Base-by-base conservation (phyloP, 2,113 vertebrate species). In the Hyperopisus bebe region DNA sequence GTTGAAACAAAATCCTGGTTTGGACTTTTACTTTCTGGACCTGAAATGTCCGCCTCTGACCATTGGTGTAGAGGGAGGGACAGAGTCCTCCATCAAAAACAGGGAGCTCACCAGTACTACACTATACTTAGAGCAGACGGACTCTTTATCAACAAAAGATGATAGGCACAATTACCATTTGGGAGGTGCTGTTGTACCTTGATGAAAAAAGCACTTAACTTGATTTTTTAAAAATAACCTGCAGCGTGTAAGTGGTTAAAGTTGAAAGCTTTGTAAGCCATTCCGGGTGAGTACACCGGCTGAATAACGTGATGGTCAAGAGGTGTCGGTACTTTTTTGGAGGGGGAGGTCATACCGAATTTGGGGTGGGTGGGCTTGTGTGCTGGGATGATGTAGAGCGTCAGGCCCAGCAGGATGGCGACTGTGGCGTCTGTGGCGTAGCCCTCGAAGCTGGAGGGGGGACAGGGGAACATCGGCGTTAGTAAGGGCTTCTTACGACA, bases 331-430 rank as follows among this genome's bases (percentile, higher is more conserved):
- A 46, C 6, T 21, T 13, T 39, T 21, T 19, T 58, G 53, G 50
- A 46, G 70, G 48, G 17, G 9, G 83, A 94, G 24, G 27, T 85
- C 93, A 95, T 94, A 96, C 96, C 96, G 7, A 94, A 91, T 90
- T 94, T 94, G 55, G 92, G 94, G 91, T 91, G 94, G 47, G 93
- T 92, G 87, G 95, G 88, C 83, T 58, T 94, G 89, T 97, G 93
- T 88, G 96, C 96, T 58, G 98, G 98, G 86, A 97, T 95, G 87
- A 99, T 92, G 93, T 98, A 99, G 91, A 99, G 97, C 19, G 97
- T 91, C 19, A 98, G n/a, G 46, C 98, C 98, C 90, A 98, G 89
- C 88, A 97, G 87, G 91, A 99, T 94, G 70, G 98, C 97, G 80
- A 95, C 97, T 21, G 97, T 98, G 92, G 98, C 97, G 90, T 99